phyloP scores from a whole-genome alignment of 53 echinoderm and acorn worm species.

The Pentamera pediparva region DNA sequence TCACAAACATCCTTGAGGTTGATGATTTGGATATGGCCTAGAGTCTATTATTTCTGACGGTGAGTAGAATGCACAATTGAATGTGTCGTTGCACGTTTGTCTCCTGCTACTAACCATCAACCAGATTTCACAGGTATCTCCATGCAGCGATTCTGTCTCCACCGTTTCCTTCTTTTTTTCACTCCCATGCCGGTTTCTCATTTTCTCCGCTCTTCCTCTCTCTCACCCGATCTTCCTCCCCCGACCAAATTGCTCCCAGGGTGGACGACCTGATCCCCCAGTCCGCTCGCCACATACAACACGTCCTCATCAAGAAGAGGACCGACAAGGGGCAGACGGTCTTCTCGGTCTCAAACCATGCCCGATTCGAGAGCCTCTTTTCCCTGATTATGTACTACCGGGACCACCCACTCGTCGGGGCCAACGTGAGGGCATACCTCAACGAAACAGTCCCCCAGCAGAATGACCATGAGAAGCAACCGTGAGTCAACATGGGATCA shows the following conservation, averaged over 20 bases:
- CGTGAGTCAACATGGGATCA: constrained; percentile 61
- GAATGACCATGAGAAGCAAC: constrained; percentile 59
- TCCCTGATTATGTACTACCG: constrained; percentile 69
- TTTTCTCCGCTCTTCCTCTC: not conserved
- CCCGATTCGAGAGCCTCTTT: constrained; percentile 70
- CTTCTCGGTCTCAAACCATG: constrained; percentile 26
- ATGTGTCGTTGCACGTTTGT: not conserved
- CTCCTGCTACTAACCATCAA: constrained; percentile 11
- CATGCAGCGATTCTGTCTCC: too few species aligned
- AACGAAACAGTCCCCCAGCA: constrained; percentile 75
- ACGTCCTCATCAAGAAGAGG: constrained; percentile 43
- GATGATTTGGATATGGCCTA: too few species aligned
- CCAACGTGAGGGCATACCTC: constrained; percentile 55
- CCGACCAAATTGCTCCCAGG: too few species aligned
- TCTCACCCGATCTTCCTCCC: not conserved
- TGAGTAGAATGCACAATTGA: not conserved
- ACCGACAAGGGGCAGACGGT: not conserved
- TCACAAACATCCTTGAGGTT: too few species aligned
- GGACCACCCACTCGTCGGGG: constrained; percentile 60
- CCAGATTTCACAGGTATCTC: too few species aligned
- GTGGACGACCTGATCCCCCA: not conserved
- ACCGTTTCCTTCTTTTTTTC: not conserved
- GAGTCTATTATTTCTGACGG: too few species aligned
- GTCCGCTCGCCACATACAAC: constrained; percentile 19
- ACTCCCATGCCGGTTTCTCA: not conserved